Conservation (phyloP, 2,113 vertebrate genomes). For the Argyrosomus japonicus region DNA sequence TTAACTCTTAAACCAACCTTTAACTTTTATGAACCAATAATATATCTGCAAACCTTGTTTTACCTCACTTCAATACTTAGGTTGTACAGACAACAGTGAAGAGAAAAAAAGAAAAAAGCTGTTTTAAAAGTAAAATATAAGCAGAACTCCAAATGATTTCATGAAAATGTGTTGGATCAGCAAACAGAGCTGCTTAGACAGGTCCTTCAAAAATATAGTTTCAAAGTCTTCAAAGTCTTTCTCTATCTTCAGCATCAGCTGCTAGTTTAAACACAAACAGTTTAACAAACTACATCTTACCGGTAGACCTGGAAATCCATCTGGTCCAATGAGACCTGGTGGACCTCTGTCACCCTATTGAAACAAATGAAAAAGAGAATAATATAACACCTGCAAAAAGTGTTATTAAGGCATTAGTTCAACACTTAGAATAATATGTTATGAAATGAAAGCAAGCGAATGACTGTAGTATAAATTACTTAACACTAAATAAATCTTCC, state of each 20-base stretch:
- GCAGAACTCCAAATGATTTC: not conserved
- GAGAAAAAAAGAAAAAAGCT: not conserved
- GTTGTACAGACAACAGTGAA: not conserved
- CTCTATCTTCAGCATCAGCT: not conserved
- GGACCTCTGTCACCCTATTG: constrained; percentile 88
- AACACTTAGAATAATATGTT: not conserved
- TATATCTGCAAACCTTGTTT: not conserved
- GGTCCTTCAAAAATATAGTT: not conserved
- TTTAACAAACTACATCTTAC: constrained; percentile 80
- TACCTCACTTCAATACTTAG: not conserved
- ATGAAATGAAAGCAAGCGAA: not conserved
- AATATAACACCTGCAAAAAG: not conserved
- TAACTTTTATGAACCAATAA: not conserved
- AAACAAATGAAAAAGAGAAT: constrained; percentile 44
- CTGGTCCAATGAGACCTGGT: constrained; percentile 85
- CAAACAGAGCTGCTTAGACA: not conserved
- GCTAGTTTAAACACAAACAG: not conserved
- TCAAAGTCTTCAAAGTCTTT: not conserved
- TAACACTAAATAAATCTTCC: not conserved
- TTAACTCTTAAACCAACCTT: not conserved
- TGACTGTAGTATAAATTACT: not conserved
- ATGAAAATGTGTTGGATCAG: not conserved
- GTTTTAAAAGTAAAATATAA: not conserved
- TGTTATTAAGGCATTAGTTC: not conserved
- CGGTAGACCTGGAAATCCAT: constrained; percentile 87